Evolutionary conservation across 2,113 vertebrate genomes (phyloP), one percentile per base, ranked within the genome.

Genomic region (Bujurquina vittata): DNA sequence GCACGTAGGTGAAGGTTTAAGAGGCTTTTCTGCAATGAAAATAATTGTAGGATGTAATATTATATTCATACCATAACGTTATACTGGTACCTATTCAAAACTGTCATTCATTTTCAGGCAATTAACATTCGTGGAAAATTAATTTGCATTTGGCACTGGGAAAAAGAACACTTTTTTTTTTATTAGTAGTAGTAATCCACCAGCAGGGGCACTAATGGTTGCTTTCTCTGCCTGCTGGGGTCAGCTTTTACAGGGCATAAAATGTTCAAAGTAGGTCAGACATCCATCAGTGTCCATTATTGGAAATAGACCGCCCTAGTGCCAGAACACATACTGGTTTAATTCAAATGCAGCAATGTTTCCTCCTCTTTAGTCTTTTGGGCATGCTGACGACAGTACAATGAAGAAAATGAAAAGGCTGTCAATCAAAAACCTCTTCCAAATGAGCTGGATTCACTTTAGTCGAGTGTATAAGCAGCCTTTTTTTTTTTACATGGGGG

Each of bases 241-340:
- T 89, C 88, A 84, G 72, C 77, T 79, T 80, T 86, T 59, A 84
- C 72, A 59, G 80, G 78, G 46, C 75, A 78, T 79, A 58, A 87
- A 80, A 86, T 31, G 80, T 61, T 57, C 81, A 78, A 93, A 91
- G 84, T 90, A 86, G 91, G 92, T 92, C 91, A 90, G 87, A 33
- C 85, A 83, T 90, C 88, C 88, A 92, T 89, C 84, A 90, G 69
- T 0, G 63, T 3, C 56, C 75, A 80, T 88, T 81, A 89, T n/a
- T 75, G 77, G 65, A 83, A 46, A 7, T 49, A 33, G 72, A 40
- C 60, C 1, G 8, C 11, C 67, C 29, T 69, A 20, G 73, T 77
- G 77, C 15, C 77, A 23, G 56, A 56, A 62, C 22, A 37, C 58
- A 31, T 14, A 35, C 23, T 23, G 61, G 40, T 6, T 67, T 69